Conservation (phyloP, 2,888 invertebrate genomes). For the Trichogramma dendrolimi region DNA sequence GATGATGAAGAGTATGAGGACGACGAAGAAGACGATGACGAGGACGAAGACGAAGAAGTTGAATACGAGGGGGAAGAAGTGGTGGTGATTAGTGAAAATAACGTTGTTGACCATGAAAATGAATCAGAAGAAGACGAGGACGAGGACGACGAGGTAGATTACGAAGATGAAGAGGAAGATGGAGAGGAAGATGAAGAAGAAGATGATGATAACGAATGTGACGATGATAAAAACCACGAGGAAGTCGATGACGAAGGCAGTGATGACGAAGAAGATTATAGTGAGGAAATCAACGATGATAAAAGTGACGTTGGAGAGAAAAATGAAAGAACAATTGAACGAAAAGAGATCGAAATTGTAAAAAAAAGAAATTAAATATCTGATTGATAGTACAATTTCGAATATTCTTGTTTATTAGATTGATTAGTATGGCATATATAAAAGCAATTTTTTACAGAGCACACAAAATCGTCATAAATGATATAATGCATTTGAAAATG, state of each 20-base stretch:
- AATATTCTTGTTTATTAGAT: constrained; percentile 10
- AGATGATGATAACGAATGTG: constrained; percentile 3
- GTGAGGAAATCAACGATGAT: constrained; percentile 4
- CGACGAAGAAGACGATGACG: constrained; percentile 32
- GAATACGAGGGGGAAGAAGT: constrained; percentile 22
- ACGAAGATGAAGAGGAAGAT: neutral
- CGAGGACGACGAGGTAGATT: constrained; percentile 6
- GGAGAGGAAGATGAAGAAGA: constrained; percentile 5
- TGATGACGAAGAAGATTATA: constrained; percentile 10
- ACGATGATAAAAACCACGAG: constrained; percentile 7
- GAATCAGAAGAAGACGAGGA: constrained; percentile 14
- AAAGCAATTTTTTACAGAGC: too few species aligned
- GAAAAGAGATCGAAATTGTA: constrained; percentile 21
- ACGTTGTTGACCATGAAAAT: neutral
- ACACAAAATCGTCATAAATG: too few species aligned
- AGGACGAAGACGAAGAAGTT: constrained; percentile 25
- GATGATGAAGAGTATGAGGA: constrained; percentile 39
- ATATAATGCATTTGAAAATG: too few species aligned
- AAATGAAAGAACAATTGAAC: constrained; percentile 14
- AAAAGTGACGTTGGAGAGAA: constrained; percentile 18
- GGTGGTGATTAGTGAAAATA: constrained; percentile 14
- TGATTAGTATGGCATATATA: neutral
- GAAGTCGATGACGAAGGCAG: neutral
- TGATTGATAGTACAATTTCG: constrained; percentile 15
- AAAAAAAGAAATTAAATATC: constrained; percentile 28